phyloP scores from a whole-genome alignment of 2,888 invertebrate genomes.

The Lycophotia porphyrea region DNA sequence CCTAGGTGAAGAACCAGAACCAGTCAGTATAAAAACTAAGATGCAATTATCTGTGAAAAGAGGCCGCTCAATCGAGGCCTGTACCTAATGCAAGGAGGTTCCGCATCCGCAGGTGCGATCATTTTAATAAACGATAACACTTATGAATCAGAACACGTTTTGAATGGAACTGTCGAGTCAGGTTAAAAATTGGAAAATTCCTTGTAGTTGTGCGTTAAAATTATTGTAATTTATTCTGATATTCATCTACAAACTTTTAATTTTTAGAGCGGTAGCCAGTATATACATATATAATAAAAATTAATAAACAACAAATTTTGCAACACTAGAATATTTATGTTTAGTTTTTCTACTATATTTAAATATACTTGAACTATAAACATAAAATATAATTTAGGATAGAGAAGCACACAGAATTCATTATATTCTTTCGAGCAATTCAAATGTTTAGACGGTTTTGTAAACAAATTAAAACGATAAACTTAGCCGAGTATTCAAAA shows the following conservation, averaged over 20 bases:
- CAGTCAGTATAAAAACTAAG: background rate
- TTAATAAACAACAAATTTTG: slow-evolving; percentile 29
- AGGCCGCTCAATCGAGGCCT: background rate
- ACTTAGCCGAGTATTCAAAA: background rate
- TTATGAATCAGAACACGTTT: background rate
- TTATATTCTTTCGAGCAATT: background rate
- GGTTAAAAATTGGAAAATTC: background rate
- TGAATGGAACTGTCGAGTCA: too few species aligned
- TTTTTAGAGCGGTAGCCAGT: slow-evolving; percentile 15
- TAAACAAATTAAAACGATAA: background rate
- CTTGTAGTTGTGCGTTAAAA: background rate
- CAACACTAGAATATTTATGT: slow-evolving; percentile 15
- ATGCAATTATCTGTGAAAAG: background rate
- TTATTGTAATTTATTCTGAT: background rate
- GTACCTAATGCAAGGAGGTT: background rate
- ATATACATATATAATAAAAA: background rate
- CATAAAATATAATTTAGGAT: background rate
- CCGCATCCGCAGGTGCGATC: too few species aligned
- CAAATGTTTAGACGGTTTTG: background rate
- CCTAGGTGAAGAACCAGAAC: background rate
- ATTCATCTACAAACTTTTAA: background rate
- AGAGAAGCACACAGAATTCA: background rate
- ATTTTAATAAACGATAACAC: background rate
- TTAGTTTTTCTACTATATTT: background rate
- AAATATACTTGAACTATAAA: background rate